Evolutionary conservation across 2,113 vertebrate genomes (phyloP).

Genomic region (Balaeniceps rex): DNA sequence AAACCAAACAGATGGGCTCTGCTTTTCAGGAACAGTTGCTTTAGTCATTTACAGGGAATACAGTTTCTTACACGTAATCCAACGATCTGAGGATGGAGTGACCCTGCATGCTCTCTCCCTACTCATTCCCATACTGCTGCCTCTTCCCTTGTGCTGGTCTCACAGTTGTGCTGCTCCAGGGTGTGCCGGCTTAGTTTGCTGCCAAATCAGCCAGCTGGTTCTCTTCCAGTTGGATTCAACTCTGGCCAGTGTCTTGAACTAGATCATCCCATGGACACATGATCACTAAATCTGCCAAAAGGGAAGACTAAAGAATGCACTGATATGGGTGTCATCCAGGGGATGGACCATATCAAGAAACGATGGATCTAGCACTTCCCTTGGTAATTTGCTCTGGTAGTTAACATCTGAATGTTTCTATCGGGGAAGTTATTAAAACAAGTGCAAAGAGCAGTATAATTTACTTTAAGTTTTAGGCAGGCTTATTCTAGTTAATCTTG

Average conservation of each 20-base stretch:
- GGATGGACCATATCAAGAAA: background rate
- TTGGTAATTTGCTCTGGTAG: background rate
- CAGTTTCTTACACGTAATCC: background rate
- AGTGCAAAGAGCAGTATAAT: background rate
- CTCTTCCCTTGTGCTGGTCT: background rate
- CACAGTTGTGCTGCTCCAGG: background rate
- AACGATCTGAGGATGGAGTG: background rate
- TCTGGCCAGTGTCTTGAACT: background rate
- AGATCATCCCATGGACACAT: background rate
- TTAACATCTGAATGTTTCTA: background rate
- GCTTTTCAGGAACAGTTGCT: background rate
- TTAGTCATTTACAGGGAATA: background rate
- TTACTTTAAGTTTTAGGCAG: background rate
- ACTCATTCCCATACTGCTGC: background rate
- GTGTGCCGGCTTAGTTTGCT: background rate
- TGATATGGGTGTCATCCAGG: background rate
- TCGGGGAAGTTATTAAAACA: background rate
- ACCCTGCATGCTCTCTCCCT: background rate
- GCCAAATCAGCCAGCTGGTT: conserved; percentile 12
- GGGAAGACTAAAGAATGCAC: background rate
- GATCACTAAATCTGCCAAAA: background rate
- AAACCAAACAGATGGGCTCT: background rate
- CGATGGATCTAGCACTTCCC: background rate
- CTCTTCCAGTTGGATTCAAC: background rate
- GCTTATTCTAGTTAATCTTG: background rate